Conservation (phyloP, 1,140 invertebrate species). For the Drosophila biarmipes region DNA sequence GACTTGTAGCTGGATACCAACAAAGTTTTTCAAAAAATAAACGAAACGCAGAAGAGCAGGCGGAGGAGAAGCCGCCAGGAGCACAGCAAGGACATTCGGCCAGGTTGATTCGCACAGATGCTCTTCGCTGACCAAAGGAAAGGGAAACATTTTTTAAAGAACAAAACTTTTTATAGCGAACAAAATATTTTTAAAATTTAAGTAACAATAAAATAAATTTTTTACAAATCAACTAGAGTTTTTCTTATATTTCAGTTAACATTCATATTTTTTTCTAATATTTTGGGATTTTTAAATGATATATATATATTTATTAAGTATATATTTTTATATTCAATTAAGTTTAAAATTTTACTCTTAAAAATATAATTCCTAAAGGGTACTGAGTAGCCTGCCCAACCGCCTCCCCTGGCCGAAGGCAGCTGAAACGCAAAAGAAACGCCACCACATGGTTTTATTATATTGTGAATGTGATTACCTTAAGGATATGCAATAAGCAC, state of each 20-base stretch:
- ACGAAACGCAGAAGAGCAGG: constrained; percentile 57
- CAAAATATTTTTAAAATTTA: no score
- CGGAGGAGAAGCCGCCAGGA: constrained; percentile 15
- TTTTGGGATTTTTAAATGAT: no score
- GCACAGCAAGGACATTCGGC: constrained; percentile 29
- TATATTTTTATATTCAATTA: no score
- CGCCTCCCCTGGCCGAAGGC: constrained; percentile 48
- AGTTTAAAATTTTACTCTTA: background rate
- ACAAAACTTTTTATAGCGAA: no score
- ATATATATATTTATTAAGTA: no score
- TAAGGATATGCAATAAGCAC: constrained; percentile 82
- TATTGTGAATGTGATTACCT: constrained; percentile 83
- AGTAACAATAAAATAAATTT: no score
- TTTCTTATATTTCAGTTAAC: no score
- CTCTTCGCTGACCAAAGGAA: background rate
- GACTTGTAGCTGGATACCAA: constrained; percentile 83
- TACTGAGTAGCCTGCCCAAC: background rate
- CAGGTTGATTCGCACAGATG: background rate
- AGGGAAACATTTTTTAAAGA: background rate
- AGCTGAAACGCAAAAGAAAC: constrained; percentile 67
- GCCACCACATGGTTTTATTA: constrained; percentile 82
- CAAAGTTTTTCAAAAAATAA: constrained; percentile 71
- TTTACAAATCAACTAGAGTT: no score
- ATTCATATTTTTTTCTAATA: no score
- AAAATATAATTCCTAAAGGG: background rate